These are phyloP conservation scores for Aplysina aerophoba DNA, from an alignment of 37 sponge, comb jelly and placozoan genomes.

Conservation along the genomic window DNA sequence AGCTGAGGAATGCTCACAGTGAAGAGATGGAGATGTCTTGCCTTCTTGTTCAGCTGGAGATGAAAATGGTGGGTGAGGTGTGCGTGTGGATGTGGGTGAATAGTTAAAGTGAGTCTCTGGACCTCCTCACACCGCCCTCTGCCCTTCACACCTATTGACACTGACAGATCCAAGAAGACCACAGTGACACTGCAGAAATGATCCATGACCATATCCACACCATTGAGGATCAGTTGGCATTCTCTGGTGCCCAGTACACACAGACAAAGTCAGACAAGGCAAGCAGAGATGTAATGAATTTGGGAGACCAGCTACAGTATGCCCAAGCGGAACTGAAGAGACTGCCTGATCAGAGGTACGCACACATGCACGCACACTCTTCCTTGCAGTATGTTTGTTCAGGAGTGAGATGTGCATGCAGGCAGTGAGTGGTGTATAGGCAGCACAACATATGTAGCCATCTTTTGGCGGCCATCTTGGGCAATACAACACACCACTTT, in stretches of 20 bases:
- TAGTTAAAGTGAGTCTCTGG: too few species aligned
- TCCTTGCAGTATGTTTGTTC: too few species aligned
- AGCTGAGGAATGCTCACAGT: conserved; percentile 76
- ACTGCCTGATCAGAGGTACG: conserved; percentile 16
- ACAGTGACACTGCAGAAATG: conserved; percentile 53
- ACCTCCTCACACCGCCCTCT: too few species aligned
- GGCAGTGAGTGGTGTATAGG: too few species aligned
- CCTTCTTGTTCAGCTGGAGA: conserved; percentile 82
- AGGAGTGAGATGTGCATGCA: too few species aligned
- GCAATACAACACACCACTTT: too few species aligned
- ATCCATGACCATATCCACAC: background rate
- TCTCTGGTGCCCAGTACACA: background rate
- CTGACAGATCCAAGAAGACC: conserved; percentile 61
- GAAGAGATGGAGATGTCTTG: conserved; percentile 94
- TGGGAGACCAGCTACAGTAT: conserved; percentile 18
- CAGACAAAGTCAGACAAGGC: background rate
- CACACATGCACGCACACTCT: too few species aligned
- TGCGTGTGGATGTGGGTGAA: too few species aligned
- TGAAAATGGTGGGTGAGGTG: background rate
- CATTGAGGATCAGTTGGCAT: background rate
- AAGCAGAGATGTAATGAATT: background rate
- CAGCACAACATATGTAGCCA: too few species aligned
- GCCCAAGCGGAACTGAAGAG: conserved; percentile 30
- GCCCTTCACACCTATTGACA: background rate
- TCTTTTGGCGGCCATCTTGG: too few species aligned